Evolutionary conservation across 1,140 invertebrate species (phyloP), one percentile per base, ranked within the genome.

Genomic region (Drosophila hydei): DNA sequence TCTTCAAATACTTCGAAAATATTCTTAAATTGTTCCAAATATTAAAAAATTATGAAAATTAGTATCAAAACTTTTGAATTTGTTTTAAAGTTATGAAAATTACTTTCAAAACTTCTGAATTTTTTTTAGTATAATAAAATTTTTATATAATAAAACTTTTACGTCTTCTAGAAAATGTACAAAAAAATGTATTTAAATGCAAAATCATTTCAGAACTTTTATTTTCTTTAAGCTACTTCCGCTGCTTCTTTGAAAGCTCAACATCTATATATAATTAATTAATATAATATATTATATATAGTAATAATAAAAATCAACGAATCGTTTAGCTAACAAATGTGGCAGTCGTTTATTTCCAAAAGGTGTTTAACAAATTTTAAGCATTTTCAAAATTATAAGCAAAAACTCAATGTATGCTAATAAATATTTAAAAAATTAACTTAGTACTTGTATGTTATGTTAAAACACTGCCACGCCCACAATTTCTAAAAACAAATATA

Each of bases 391-490:
- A 12, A 59, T 56, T 27, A 4, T 25, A 72, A 60, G 43, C 18
- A 16, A 48, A 14, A 16, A 42, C n/a, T 42, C 4, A 42, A 16
- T 33, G 30, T 11, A 1, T 11, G 11, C 30, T 2, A 42, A 42
- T 16, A 16, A 6, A 42, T 8, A 18, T 42, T 38, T 14, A 38
- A 8, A 14, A 14, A 42, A 18, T 16, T 16, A 42, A 16, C 38
- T 42, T 16, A 42, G 14, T 33, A 33, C 30, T 33, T 33, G 9
- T 33, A 33, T 33, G 30, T 73, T 52, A 50, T 38, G 36, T 50
- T 56, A 62, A 27, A 52, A 9, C 72, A 70, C 65, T 74, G 72
- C 72, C 72, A 74, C 72, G 72, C 58, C 65, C 58, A 70, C 51
- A 62, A 36, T 59, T 73, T 69, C 50, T 52, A 42, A 59, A 72